phyloP scores from a whole-genome alignment of 2,797 vertebrate genomes.

The Fundulus diaphanus region DNA sequence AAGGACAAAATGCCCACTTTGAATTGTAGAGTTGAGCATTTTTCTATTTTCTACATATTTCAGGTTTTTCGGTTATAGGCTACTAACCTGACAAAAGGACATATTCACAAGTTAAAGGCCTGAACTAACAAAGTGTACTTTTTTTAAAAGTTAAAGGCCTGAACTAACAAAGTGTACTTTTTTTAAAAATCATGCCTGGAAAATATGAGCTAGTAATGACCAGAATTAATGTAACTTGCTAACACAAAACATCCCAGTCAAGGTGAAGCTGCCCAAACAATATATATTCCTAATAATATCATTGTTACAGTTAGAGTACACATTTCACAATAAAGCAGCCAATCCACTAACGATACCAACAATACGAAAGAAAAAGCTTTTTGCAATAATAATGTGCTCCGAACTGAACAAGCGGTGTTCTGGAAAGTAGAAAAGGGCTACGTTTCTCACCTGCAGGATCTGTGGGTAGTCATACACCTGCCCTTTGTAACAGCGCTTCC shows the following conservation, averaged over 20 bases:
- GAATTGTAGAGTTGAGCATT: background rate
- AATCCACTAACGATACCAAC: too few relatives aligned
- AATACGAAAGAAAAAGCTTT: too few relatives aligned
- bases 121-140: background rate
- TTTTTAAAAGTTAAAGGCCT: background rate
- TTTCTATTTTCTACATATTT: background rate
- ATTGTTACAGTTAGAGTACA: background rate
- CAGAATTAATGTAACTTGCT: background rate
- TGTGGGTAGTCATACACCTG: constrained; percentile 96
- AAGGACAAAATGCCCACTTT: background rate
- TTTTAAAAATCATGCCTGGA: background rate
- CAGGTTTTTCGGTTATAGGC: background rate
- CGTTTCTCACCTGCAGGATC: constrained; percentile 89
- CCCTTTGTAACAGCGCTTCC: constrained; percentile 91
- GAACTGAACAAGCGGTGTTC: background rate
- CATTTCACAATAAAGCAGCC: too few relatives aligned
- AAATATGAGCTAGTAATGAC: background rate
- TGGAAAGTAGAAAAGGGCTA: background rate
- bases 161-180: background rate
- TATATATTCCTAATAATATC: background rate
- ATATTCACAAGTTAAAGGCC: background rate
- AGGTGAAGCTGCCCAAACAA: background rate
- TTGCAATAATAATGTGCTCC: background rate
- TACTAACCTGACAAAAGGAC: background rate
- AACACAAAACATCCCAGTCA: background rate